phyloP scores from a whole-genome alignment of 92 coral and sea anemone genomes.

The Diadumene lineata region DNA sequence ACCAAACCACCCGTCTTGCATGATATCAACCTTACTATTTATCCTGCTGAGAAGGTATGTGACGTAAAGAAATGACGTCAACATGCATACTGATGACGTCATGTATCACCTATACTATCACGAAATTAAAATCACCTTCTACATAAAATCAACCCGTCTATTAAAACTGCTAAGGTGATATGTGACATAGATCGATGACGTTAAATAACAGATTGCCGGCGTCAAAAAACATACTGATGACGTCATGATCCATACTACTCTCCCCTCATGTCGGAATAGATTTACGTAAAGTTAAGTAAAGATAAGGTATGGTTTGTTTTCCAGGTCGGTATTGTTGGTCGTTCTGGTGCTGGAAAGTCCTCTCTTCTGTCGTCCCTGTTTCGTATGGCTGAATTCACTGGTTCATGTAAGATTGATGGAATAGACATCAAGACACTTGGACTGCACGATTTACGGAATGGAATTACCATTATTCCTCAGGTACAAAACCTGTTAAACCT shows the following conservation, averaged over 20 bases:
- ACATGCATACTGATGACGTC: neutral
- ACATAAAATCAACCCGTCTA: neutral
- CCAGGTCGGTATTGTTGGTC: constrained; percentile 39
- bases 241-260: neutral
- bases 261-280: neutral
- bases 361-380: constrained; percentile 31
- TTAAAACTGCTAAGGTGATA: neutral
- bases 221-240: neutral
- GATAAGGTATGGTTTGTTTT: neutral
- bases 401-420: constrained; percentile 34
- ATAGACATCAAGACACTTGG: constrained; percentile 36
- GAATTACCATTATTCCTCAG: constrained; percentile 40
- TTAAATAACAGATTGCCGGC: neutral
- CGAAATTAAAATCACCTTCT: too few relatives aligned
- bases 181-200: neutral
- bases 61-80: neutral
- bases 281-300: neutral
- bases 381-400: constrained; percentile 44
- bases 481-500: constrained; percentile 17
- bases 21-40: constrained; percentile 25
- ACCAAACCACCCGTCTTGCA: constrained; percentile 27
- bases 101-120: too few relatives aligned
- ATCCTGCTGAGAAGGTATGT: constrained; percentile 36
- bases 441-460: constrained; percentile 36
- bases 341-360: constrained; percentile 47